phyloP scores from a whole-genome alignment of 2,888 invertebrate species.

The Neoascia interrupta region DNA sequence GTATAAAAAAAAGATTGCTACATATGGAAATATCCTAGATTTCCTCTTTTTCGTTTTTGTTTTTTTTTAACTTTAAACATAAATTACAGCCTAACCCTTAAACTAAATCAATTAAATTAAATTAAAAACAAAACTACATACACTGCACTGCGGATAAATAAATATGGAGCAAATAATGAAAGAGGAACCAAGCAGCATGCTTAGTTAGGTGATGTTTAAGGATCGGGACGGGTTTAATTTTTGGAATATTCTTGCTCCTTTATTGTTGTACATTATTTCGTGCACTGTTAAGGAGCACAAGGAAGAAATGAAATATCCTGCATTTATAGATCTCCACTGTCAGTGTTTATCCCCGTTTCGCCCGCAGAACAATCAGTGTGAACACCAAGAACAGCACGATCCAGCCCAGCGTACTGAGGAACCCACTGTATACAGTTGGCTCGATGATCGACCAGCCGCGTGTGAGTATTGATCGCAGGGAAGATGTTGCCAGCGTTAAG shows the following conservation, averaged over 20 bases:
- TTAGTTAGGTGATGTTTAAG: no score
- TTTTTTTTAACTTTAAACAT: no score
- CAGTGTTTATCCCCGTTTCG: constrained; percentile 86
- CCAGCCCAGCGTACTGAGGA: constrained; percentile 92
- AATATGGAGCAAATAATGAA: constrained; percentile 66
- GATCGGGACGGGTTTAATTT: no score
- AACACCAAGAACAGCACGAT: constrained; percentile 90
- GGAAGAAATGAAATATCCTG: constrained; percentile 23
- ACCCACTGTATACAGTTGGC: constrained; percentile 92
- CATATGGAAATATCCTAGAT: constrained; percentile 9
- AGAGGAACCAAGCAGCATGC: constrained; percentile 48
- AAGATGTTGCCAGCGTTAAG: constrained; percentile 94
- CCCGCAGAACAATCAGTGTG: constrained; percentile 88
- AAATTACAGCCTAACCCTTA: constrained; percentile 69
- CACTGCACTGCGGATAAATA: constrained; percentile 69
- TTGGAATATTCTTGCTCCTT: constrained; percentile 36
- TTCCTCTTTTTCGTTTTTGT: constrained; percentile 15
- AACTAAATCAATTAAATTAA: constrained; percentile 63
- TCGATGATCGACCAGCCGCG: constrained; percentile 92
- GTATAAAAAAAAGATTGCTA: constrained; percentile 37
- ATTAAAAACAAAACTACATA: constrained; percentile 60
- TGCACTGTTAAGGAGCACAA: constrained; percentile 35
- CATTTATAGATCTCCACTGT: constrained; percentile 23
- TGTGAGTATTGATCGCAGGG: constrained; percentile 91
- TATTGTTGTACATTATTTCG: constrained; percentile 26